Conservation (phyloP, 2,113 vertebrate genomes). For the Phylloscopus trochilus region DNA sequence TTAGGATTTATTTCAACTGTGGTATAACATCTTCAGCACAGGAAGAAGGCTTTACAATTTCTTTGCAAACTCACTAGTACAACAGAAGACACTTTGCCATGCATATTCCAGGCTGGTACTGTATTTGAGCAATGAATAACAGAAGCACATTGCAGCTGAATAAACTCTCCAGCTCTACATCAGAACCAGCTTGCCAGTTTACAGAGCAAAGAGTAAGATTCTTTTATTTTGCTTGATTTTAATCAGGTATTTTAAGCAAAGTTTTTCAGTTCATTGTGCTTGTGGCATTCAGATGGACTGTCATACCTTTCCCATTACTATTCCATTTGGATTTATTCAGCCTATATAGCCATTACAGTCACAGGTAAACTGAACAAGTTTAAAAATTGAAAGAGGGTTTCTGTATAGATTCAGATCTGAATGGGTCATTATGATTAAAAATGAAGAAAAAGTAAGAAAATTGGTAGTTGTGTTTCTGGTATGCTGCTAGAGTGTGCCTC, state of each 20-base stretch:
- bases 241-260: neutral
- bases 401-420: neutral
- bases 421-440: neutral
- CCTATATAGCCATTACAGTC: neutral
- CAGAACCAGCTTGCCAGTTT: neutral
- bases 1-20: neutral
- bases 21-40: neutral
- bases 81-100: neutral
- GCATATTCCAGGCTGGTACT: neutral
- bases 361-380: neutral
- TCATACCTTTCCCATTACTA: neutral
- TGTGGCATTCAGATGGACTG: neutral
- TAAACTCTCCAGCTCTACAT: neutral
- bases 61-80: neutral
- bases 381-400: neutral
- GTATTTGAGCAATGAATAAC: neutral
- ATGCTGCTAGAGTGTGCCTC: neutral
- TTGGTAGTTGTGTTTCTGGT: neutral
- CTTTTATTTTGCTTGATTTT: neutral
- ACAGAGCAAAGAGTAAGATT: neutral
- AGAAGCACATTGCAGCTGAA: neutral
- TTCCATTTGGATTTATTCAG: neutral
- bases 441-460: neutral
- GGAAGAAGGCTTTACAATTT: neutral
- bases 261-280: neutral